Base-by-base conservation (phyloP, 1,140 invertebrate genomes). In the Cotesia vestalis region DNA sequence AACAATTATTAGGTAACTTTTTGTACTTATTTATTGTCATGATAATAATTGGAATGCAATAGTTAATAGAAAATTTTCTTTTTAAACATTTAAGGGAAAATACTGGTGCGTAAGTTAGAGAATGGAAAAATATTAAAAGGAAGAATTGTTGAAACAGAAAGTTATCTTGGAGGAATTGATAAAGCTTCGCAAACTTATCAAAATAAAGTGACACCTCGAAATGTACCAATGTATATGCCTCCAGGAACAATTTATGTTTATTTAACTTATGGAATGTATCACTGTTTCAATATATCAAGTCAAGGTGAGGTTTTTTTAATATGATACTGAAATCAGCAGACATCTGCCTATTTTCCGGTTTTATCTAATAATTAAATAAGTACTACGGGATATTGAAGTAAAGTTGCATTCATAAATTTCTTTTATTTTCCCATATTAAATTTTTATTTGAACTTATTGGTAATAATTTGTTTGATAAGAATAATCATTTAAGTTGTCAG, bases 231-330 rank as follows among this genome's bases (percentile, higher is more conserved):
- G 92, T 96, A 91, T 79, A 94, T 94, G 92, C 83, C 77, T 57
- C 90, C 93, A 34, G 94, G 94, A n/a, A 95, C 94, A 40, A 88
- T 90, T 46, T 95, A 93, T 85, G 92, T 95, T 4, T 95, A 95
- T 78, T 86, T 91, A 66, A 94, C 93, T 11, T 95, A 95, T 85
- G 94, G 94, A 76, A 94, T 94, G 90, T 94, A 95, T 79, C 89
- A 91, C 79, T 95, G 93, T 78, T 91, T 95, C 76, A 95, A 95
- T 83, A 92, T 95, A 69, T 94, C 93, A n/a, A 91, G 92, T 79
- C 77, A 88, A 88, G 92, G 91, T 91, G 82, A 77, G 76, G 64
- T 6, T 4, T 57, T 57, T 51, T 62, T 52, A 27, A 27, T 27
- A 27, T 27, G 0, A 27, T 27, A 27, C 27, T 27, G 27, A 27